phyloP scores from a whole-genome alignment of 1,140 invertebrate species.

The Berghia stephanieae region DNA sequence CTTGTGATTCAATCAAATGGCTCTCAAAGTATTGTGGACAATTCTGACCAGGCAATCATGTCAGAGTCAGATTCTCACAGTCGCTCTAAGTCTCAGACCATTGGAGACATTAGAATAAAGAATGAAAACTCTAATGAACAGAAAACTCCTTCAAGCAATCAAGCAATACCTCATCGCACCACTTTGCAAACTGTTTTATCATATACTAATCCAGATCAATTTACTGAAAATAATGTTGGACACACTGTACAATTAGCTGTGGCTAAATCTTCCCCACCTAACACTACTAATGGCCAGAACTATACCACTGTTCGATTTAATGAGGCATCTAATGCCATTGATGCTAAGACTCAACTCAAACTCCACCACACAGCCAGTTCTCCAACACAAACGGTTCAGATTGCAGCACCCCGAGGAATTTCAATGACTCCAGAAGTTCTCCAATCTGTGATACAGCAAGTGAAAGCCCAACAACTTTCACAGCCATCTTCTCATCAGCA shows the following conservation, averaged over 20 bases:
- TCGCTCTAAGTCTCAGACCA: too few species aligned
- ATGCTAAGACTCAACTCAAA: not conserved
- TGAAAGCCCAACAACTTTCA: conserved; percentile 23
- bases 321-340: too few species aligned
- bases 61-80: too few species aligned
- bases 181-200: too few species aligned
- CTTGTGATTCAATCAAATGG: conserved; percentile 15
- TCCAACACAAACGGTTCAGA: not conserved
- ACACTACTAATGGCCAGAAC: not conserved
- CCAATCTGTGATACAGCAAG: conserved; percentile 21
- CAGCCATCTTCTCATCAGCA: conserved; percentile 8
- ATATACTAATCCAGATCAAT: too few species aligned
- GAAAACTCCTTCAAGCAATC: too few species aligned
- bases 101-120: too few species aligned
- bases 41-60: not conserved
- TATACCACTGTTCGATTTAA: too few species aligned
- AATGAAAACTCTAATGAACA: too few species aligned
- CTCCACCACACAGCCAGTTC: not conserved
- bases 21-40: not conserved
- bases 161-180: too few species aligned
- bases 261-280: not conserved
- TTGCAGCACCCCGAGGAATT: conserved; percentile 2
- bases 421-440: conserved; percentile 26
- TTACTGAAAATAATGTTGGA: not conserved
- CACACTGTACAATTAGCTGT: not conserved